phyloP scores from a whole-genome alignment of 2,888 invertebrate species.

The Drosophila borealis region DNA sequence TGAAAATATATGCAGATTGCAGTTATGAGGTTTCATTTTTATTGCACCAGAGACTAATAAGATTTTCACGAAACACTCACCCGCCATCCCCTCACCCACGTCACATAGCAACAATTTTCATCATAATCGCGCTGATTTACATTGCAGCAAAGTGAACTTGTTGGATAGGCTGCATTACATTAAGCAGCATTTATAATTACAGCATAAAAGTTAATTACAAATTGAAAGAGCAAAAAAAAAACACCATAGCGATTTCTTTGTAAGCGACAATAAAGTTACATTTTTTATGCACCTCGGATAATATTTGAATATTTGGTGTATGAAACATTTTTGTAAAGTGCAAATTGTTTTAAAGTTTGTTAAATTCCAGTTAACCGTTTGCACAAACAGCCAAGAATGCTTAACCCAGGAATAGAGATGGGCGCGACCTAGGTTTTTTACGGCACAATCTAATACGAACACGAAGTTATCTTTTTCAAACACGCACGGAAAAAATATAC shows the following conservation, averaged over 20 bases:
- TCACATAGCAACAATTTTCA: conserved; percentile 31
- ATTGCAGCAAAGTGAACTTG: conserved; percentile 45
- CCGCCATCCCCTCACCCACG: conserved; percentile 4
- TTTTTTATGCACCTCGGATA: conserved; percentile 1
- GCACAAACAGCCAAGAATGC: too few species aligned
- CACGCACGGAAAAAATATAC: too few species aligned
- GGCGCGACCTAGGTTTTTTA: too few species aligned
- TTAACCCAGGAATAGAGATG: too few species aligned
- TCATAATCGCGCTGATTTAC: conserved; percentile 59
- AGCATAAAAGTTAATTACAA: conserved; percentile 59
- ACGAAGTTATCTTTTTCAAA: too few species aligned
- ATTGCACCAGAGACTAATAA: conserved; percentile 54
- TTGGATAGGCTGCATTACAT: conserved; percentile 45
- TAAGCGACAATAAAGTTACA: conserved; percentile 26
- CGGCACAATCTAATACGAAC: too few species aligned
- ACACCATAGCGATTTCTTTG: conserved; percentile 19
- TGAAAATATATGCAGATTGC: conserved; percentile 54
- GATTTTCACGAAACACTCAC: conserved; percentile 31
- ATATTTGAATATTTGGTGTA: conserved; percentile 10
- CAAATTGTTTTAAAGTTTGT: background rate
- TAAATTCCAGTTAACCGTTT: background rate
- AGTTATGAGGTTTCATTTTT: conserved; percentile 54
- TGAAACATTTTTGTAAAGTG: background rate
- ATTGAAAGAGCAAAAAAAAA: conserved; percentile 12
- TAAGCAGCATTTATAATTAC: conserved; percentile 49